Percentiles rank a stretch among this genome's conserved stretches.
Conservation (phyloP, 2,888 invertebrate species). For the Cephus pygmeus region DNA sequence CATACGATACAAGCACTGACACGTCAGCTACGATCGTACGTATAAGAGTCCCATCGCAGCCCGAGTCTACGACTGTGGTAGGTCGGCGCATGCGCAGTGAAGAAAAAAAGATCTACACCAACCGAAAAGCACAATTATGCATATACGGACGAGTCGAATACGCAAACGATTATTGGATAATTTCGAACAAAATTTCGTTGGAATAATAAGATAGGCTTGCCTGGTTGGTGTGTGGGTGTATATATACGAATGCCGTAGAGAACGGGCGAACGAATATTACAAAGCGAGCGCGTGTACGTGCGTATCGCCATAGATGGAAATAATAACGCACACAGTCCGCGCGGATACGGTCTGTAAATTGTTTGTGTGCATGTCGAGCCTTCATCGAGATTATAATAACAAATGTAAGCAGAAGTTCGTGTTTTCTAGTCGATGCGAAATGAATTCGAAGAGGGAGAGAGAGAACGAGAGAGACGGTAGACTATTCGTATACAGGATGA, state of each 20-base stretch:
- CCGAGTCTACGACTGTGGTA: neutral
- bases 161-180: conserved; percentile 35
- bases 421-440: conserved; percentile 29
- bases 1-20: neutral
- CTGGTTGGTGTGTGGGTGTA: too few relatives aligned
- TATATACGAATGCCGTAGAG: neutral
- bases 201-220: conserved; percentile 9
- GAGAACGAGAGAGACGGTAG: neutral
- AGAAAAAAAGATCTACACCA: neutral
- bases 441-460: conserved; percentile 8
- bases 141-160: conserved; percentile 16
- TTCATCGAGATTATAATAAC: conserved; percentile 38
- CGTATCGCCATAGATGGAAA: neutral
- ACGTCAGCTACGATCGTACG: neutral
- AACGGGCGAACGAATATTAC: neutral
- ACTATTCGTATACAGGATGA: neutral
- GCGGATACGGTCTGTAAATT: neutral
- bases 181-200: conserved; percentile 24
- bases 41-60: neutral
- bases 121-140: neutral
- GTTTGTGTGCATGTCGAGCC: conserved; percentile 3
- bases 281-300: neutral
- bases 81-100: neutral
- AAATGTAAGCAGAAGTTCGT: conserved; percentile 35
- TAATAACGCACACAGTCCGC: neutral